Evolutionary conservation across 2,888 invertebrate species (phyloP), one percentile per base, ranked within the genome.

Genomic region (Caenorhabditis japonica): DNA sequence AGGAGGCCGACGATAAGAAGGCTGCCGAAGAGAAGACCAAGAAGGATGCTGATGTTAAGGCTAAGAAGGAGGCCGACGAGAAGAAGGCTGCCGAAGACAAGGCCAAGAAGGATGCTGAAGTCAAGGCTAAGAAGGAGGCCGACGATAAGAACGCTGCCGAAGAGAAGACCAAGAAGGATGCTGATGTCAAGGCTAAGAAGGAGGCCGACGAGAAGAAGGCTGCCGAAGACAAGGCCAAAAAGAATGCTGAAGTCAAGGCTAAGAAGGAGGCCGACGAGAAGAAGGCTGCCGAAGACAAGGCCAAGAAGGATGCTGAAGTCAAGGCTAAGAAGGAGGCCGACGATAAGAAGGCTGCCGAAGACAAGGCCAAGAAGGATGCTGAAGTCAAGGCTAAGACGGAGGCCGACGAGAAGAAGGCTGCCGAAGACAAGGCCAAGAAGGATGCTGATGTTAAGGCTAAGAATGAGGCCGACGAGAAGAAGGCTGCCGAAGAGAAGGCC

Each of bases 391-490:
- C 17, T 17, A 34, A 19, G 21, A 62, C 1, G 52, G 38, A 44
- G 2, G 46, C 43, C 17, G 66, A 66, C n/a, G 44, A 69, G 25
- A 15, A 52, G 49, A 44, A 52, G 21, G 23, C 23, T 13, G 25
- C 27, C 30, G 30, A 51, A 25, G 43, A 41, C 23, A 52, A 41
- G 58, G 43, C 17, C 19, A 34, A 19, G 21, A 62, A 3, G 52
- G 38, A 44, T 1, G 25, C 27, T 30, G 30, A 51, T 25, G 43
- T 51, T 23, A 52, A 41, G 58, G 43, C 17, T 17, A 34, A 19
- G 21, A 62, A 3, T 44, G 38, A 44, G 2, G 46, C 43, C 17
- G 66, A 66, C n/a, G 44, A 69, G 25, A 15, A 52, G 49, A 44
- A 52, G 21, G 23, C 23, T 13, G 25, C 27, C 30, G 30, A 51